Base-by-base conservation (phyloP, 92 coral and sea anemone genomes). In the Nematostella vectensis region DNA sequence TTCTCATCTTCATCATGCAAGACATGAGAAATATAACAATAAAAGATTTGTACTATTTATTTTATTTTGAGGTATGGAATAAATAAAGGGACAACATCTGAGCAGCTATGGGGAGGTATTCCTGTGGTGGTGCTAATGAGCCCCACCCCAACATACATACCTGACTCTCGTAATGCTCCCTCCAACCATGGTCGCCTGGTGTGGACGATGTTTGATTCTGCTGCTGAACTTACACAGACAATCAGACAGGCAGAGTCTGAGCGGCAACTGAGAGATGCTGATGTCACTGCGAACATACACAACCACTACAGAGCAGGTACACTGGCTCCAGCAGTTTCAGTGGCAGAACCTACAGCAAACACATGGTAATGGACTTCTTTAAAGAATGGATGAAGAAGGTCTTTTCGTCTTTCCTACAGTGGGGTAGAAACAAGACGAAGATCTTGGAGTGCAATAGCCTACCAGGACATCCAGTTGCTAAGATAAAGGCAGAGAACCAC, bases 141-240 rank as follows among this genome's bases (percentile, higher is more conserved):
- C 23, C 63, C 45, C 27, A 67, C 65, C 4, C 72, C 72, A 0
- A 12, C 40, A 20, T 50, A 69, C 28, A 45, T 69, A 0, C 50
- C 54, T 15, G 68, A 69, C 20, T 53, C 47, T 50, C 68, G 62
- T 13, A 39, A 67, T 50, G 68, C 75, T 25, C 75, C 75, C 15
- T 69, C 68, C n/a, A 68, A 68, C 25, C 67, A 68, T 57, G 74
- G 74, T 25, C 58, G 59, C 10, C 38, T 68, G 51, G 74, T 68
- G 28, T 68, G 75, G 75, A 68, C 59, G 3, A n/a, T 17, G 15
- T 58, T 68, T 37, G 75, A 68, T 23, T 57, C 40, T 38, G 67
- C 75, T 31, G 53, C 50, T 0, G 75, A 58, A 43, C 75, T 68
- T 29, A 68, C 67, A 25, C 37, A 58, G 60, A 68, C 58, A 0